Conservation (phyloP, 2,888 invertebrate species). For the Netelia inedita region DNA sequence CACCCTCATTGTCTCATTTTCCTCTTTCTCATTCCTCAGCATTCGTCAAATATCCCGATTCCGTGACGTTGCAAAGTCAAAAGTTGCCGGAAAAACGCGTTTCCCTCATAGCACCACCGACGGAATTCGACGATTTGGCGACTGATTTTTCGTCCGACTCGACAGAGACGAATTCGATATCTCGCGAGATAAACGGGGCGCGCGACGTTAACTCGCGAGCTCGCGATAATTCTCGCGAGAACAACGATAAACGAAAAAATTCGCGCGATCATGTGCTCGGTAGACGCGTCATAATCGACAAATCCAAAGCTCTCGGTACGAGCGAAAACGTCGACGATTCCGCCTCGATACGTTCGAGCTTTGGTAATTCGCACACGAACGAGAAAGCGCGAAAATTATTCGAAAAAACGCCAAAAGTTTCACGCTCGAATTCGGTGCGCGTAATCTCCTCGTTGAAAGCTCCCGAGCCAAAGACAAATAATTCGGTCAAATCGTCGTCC, state of each 20-base stretch:
- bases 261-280: conserved; percentile 72
- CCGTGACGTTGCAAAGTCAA: conserved; percentile 49
- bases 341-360: conserved; percentile 26
- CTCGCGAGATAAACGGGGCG: conserved; percentile 73
- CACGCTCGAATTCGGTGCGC: conserved; percentile 77
- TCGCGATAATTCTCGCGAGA: conserved; percentile 53
- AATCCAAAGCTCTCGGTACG: conserved; percentile 78
- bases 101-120: conserved; percentile 85
- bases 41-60: conserved; percentile 80
- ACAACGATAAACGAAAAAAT: conserved; percentile 58
- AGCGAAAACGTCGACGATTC: conserved; percentile 59
- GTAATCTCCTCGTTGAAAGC: conserved; percentile 76
- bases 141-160: conserved; percentile 82
- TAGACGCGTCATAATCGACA: conserved; percentile 80
- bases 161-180: conserved; percentile 80
- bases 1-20: conserved; percentile 71
- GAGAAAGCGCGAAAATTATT: conserved; percentile 73
- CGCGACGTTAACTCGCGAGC: conserved; percentile 63
- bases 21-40: conserved; percentile 83
- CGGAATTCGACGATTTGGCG: conserved; percentile 84
- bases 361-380: conserved; percentile 37
- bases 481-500: neutral
- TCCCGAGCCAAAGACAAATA: conserved; percentile 72
- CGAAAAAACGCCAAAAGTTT: conserved; percentile 73
- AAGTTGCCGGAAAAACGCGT: conserved; percentile 77